phyloP scores from a whole-genome alignment of 2,888 invertebrate species.

The Nemoura dubitans region DNA sequence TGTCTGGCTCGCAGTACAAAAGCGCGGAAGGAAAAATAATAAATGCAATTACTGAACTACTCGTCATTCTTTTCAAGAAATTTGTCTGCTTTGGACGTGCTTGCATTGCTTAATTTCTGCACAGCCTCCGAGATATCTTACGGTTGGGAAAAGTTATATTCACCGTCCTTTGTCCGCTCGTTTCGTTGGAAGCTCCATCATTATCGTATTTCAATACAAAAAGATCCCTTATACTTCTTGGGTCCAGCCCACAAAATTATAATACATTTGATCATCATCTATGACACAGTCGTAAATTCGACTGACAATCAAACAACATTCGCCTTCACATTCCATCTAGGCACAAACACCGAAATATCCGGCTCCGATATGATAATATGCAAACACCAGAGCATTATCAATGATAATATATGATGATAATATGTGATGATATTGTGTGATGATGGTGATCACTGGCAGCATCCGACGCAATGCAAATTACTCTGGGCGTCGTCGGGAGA shows the following conservation, averaged over 20 bases:
- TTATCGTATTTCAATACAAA: not conserved
- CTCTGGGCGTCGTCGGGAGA: not conserved
- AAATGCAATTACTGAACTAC: not conserved
- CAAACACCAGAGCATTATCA: not conserved
- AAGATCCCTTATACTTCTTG: not conserved
- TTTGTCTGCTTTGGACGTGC: not conserved
- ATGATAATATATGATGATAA: not conserved
- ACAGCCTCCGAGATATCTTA: not conserved
- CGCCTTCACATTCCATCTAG: not conserved
- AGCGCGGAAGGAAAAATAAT: not conserved
- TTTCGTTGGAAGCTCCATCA: not conserved
- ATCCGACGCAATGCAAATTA: not conserved
- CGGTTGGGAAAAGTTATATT: not conserved
- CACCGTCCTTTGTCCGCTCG: too few relatives aligned
- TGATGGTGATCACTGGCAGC: not conserved
- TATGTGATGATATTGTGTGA: not conserved
- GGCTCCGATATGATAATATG: not conserved
- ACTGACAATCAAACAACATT: not conserved
- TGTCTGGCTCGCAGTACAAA: not conserved
- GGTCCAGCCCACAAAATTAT: not conserved
- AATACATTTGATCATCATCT: not conserved
- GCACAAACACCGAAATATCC: not conserved
- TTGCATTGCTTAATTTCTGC: not conserved
- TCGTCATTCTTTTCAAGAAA: not conserved
- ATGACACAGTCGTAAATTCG: not conserved